A percentile compares a stretch with the other conserved stretches of the same genome.
Conservation (phyloP, 2,888 invertebrate genomes). For the Dioctria linearis region DNA sequence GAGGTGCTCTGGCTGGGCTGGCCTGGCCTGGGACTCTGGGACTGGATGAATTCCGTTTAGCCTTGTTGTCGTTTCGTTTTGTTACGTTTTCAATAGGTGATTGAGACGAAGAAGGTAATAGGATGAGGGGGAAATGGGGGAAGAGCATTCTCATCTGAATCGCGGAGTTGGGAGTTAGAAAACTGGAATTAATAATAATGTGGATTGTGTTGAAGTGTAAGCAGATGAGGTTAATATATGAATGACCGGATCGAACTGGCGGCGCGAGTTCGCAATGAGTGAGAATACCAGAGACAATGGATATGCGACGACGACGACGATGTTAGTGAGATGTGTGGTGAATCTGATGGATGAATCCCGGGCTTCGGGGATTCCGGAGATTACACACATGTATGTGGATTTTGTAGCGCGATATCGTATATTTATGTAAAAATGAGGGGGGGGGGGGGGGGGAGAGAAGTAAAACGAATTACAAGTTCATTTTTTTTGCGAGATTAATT, state of each 20-base stretch:
- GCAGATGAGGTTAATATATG: conserved; percentile 48
- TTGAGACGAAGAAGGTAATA: no score
- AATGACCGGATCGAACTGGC: conserved; percentile 22
- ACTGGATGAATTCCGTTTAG: conserved; percentile 47
- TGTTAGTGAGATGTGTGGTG: no score
- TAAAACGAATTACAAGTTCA: conserved; percentile 16
- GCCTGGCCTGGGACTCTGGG: background rate
- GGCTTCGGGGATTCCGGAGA: background rate
- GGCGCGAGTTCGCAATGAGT: conserved; percentile 20
- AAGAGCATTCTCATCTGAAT: background rate
- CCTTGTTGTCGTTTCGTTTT: conserved; percentile 44
- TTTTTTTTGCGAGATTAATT: conserved; percentile 41
- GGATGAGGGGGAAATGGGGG: background rate
- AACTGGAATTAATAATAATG: conserved; percentile 31
- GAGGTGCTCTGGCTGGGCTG: no score
- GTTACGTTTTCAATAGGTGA: conserved; percentile 44
- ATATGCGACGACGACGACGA: no score
- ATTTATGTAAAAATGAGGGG: conserved; percentile 24
- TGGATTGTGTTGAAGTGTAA: conserved; percentile 44
- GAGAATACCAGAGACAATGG: conserved; percentile 36
- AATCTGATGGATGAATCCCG: no score
- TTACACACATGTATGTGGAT: conserved; percentile 16
- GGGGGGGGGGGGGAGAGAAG: conserved; percentile 2
- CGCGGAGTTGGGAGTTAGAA: conserved; percentile 19
- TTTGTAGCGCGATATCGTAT: background rate